Conservation (phyloP, 2,797 vertebrate genomes). For the Eptatretus atami region DNA sequence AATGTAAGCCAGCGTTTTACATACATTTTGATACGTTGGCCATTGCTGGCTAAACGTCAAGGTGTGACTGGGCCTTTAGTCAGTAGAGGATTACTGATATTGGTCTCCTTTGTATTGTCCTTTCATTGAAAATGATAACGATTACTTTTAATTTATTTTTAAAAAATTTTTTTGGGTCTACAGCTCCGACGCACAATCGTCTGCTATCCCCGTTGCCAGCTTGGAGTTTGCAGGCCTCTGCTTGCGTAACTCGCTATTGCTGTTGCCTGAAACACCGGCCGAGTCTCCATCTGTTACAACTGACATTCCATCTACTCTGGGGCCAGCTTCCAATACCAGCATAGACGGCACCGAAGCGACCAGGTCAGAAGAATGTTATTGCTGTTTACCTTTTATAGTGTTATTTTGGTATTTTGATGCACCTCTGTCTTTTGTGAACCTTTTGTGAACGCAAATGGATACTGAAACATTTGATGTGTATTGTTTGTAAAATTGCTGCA, state of each 20-base stretch:
- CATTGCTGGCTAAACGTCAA: no score
- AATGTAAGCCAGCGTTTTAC: no score
- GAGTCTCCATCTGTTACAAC: slow-evolving; percentile 47
- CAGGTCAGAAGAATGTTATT: slow-evolving; percentile 22
- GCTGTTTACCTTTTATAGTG: not conserved
- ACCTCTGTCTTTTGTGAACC: not conserved
- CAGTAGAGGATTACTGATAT: no score
- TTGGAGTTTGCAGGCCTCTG: slow-evolving; percentile 98
- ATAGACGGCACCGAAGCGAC: slow-evolving; percentile 54
- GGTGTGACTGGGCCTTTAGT: no score
- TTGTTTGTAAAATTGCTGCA: no score
- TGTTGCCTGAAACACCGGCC: slow-evolving; percentile 61
- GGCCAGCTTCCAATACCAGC: slow-evolving; percentile 39
- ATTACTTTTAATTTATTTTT: no score
- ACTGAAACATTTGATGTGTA: no score
- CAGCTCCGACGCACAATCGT: slow-evolving; percentile 45
- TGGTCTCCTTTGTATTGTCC: no score
- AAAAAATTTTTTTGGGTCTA: no score
- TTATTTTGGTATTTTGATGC: not conserved
- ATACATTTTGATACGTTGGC: no score
- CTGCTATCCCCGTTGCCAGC: slow-evolving; percentile 85
- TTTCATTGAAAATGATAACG: no score
- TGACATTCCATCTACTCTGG: slow-evolving; percentile 37
- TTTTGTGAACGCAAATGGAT: not conserved
- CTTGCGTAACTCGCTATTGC: slow-evolving; percentile 54